phyloP scores from a whole-genome alignment of 2,888 invertebrate species.

The Tipula unca region DNA sequence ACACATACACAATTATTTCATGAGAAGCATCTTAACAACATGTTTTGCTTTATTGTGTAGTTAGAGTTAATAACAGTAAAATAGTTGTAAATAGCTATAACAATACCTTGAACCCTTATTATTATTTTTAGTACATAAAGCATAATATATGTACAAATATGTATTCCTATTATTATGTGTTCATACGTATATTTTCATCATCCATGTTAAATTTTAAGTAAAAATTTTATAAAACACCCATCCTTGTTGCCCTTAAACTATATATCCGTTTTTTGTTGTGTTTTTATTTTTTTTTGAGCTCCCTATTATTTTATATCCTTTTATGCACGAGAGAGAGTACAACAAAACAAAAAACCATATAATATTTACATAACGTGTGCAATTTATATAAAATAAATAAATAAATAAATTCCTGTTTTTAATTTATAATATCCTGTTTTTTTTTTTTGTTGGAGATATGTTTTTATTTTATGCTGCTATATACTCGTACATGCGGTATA shows the following conservation, averaged over 20 bases:
- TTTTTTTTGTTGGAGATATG: not conserved
- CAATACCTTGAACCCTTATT: not conserved
- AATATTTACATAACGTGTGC: conserved; percentile 8
- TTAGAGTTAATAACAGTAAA: not conserved
- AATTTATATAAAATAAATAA: conserved; percentile 1
- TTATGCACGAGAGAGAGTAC: not conserved
- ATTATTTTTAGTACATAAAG: not conserved
- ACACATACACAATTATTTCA: not conserved
- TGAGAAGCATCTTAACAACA: not conserved
- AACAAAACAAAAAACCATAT: not conserved
- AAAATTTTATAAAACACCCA: not conserved
- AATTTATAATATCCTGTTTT: not conserved
- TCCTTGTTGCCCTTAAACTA: conserved; percentile 8
- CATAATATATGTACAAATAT: not conserved
- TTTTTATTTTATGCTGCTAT: not conserved
- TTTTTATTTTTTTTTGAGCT: not conserved
- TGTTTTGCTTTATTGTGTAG: not conserved
- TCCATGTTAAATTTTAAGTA: not conserved
- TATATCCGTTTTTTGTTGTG: not conserved
- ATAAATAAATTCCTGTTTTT: conserved; percentile 1
- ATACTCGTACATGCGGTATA: not conserved
- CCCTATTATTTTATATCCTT: not conserved
- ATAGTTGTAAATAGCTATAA: not conserved
- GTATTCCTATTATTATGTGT: not conserved
- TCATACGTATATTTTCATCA: not conserved